Percentiles rank a stretch among this genome's conserved stretches.
phyloP scores from a whole-genome alignment of 1,140 invertebrate species.

The Yoshiicerus persimilis region DNA sequence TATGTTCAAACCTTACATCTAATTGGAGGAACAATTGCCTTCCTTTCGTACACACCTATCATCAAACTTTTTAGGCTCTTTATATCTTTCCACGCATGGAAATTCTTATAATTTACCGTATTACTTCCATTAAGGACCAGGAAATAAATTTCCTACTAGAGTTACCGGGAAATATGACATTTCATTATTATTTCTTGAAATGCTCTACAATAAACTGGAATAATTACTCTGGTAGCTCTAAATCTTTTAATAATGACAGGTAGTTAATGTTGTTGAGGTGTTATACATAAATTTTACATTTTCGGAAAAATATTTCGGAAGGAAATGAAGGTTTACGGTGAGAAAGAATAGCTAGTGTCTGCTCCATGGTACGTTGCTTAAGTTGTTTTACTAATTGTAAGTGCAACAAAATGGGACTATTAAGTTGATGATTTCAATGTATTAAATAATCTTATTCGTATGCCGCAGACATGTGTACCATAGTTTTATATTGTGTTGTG shows the following conservation, averaged over 20 bases:
- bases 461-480: not conserved
- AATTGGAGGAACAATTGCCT: not conserved
- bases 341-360: not conserved
- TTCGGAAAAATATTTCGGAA: no score
- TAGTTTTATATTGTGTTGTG: not conserved
- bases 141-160: not conserved
- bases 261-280: no score
- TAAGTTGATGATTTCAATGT: not conserved
- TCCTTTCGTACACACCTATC: not conserved
- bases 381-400: not conserved
- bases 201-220: no score
- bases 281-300: no score
- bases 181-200: no score
- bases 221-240: no score
- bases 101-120: not conserved
- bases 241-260: no score
- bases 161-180: not conserved
- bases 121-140: no score
- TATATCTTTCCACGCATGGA: not conserved
- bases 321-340: not conserved
- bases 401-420: not conserved
- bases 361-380: not conserved
- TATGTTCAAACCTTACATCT: no score
- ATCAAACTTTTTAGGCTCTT: not conserved
- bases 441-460: not conserved